Evolutionary conservation across 2,888 invertebrate genomes (phyloP).

Genomic region (Platycnemis pennipes): DNA sequence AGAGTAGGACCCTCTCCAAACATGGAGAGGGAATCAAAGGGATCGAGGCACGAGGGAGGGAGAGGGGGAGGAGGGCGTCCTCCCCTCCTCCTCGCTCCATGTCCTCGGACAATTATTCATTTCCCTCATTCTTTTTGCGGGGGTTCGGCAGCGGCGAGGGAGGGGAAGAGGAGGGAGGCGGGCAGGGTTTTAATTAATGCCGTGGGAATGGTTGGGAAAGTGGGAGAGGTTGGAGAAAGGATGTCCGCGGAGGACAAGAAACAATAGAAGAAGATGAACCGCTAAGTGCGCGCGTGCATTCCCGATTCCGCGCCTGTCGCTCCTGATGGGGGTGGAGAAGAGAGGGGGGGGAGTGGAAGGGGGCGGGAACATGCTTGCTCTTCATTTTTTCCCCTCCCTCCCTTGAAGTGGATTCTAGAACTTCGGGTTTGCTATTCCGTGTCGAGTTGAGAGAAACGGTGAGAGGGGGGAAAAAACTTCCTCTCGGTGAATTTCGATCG

Average conservation of each 20-base stretch:
- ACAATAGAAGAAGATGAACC: not conserved
- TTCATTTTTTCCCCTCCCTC: not conserved
- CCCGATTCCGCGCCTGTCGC: not conserved
- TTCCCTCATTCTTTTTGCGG: constrained; percentile 23
- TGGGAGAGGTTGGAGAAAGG: constrained; percentile 27
- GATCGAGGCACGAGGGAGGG: not conserved
- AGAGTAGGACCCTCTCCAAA: too few relatives aligned
- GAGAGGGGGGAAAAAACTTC: not conserved
- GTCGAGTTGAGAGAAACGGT: not conserved
- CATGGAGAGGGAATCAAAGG: not conserved
- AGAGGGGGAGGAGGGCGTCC: not conserved
- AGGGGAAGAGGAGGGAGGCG: not conserved
- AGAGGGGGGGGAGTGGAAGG: not conserved
- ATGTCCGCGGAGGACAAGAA: constrained; percentile 10
- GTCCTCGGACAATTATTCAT: constrained; percentile 9
- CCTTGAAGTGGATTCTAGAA: not conserved
- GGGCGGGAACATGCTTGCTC: not conserved
- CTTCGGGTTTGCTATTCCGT: not conserved
- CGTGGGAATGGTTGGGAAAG: constrained; percentile 43
- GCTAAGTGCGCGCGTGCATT: not conserved
- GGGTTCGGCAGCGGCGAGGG: not conserved
- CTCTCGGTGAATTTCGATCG: not conserved
- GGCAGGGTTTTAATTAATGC: constrained; percentile 60
- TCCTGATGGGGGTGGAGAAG: not conserved
- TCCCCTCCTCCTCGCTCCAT: not conserved